Evolutionary conservation across 2,888 invertebrate species (phyloP).

Genomic region (Strigamia maritima): DNA sequence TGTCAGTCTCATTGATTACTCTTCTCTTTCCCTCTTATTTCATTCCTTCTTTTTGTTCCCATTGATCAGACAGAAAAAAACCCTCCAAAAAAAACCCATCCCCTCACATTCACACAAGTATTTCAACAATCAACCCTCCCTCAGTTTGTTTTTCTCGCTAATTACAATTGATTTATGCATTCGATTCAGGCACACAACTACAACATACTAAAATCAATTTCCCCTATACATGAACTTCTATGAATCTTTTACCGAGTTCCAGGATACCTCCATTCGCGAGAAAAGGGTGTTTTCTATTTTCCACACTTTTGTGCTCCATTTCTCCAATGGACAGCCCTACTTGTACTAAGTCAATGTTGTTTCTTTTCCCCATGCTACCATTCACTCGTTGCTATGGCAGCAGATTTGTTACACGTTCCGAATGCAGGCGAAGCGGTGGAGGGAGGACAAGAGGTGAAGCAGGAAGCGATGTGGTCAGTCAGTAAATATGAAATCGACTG

Average conservation of each 20-base stretch:
- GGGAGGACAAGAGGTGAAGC: background rate
- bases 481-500: slow-evolving; percentile 29
- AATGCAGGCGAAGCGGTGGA: background rate
- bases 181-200: background rate
- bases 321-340: slow-evolving; percentile 1
- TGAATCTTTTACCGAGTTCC: background rate
- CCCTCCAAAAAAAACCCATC: background rate
- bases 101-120: slow-evolving; percentile 2
- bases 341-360: slow-evolving; percentile 23
- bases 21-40: slow-evolving; percentile 2
- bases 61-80: background rate
- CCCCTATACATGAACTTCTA: background rate
- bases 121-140: background rate
- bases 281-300: slow-evolving; percentile 9
- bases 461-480: slow-evolving; percentile 24
- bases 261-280: background rate
- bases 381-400: background rate
- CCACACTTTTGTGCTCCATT: background rate
- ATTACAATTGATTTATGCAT: slow-evolving; percentile 27
- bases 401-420: background rate
- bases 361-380: background rate
- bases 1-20: slow-evolving; percentile 24
- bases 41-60: slow-evolving; percentile 10
- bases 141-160: slow-evolving; percentile 22
- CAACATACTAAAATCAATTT: slow-evolving; percentile 22